Base-by-base conservation (phyloP, 2,888 invertebrate species). In the Seira ritae region DNA sequence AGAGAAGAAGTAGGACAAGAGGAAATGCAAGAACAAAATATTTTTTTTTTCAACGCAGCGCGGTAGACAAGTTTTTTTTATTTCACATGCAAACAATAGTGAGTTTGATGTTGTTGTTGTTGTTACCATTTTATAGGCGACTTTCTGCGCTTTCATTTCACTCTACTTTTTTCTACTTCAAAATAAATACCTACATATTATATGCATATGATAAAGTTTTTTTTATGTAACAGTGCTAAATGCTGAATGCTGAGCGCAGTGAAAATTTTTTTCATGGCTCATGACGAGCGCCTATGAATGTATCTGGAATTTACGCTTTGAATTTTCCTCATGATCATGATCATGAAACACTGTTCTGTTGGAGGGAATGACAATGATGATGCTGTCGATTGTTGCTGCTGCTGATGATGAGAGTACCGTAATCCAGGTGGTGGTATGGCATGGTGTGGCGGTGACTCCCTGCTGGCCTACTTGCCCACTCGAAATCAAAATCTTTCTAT, bases 381-480 rank as follows among this genome's bases (percentile, higher is more conserved):
- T 55, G 55, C 3, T 55, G 55, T 8, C 12, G 55, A 31, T 31
- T 2, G 8, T 4, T 31, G 2, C 31, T n/a, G n/a, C n/a, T n/a
- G 31, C 23, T 17, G 55, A 23, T 12, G 23, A 62, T 12, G 31
- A 77, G 68, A 82, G 82, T 82, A 82, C 77, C 82, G 77, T 82
- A 82, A 82, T 82, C 82, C 82, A 82, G 82, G 82, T 82, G 81
- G 55, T 55, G 31, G 31, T 31, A n/a, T n/a, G n/a, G n/a, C n/a
- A n/a, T n/a, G n/a, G 66, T 74, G 75, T 77, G 77, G 22, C 23
- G 82, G 77, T 69, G 73, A 82, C 82, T 82, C 82, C 82, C 82
- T 73, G 73, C 68, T 82, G 82, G 65, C 82, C 82, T 69, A 82
- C 77, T 82, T 82, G 77, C 69, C 77, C 77, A 77, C 69, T 80